Base-by-base conservation (phyloP, 2,888 invertebrate genomes). In the Griposia aprilina region DNA sequence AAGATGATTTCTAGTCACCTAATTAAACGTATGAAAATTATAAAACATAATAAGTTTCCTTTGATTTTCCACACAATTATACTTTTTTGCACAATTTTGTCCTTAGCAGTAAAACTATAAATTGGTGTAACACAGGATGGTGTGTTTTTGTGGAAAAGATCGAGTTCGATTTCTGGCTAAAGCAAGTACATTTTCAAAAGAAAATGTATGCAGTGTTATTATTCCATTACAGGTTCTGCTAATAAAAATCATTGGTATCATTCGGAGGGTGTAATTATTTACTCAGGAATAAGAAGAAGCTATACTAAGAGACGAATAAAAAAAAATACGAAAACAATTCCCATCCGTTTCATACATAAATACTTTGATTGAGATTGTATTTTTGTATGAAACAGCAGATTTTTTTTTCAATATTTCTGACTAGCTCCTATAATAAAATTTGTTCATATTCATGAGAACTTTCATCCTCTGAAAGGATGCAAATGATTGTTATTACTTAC, bases 201-300 rank as follows among this genome's bases (percentile, higher is more conserved):
- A 70, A 45, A 36, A 71, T 30, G 55, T 7, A 6, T 0, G 2
- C 15, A 26, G 2, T 17, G 5, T n/a, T 45, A 55, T n/a, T 72
- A 48, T 36, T 50, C 20, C 17, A 0, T 1, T 15, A 50, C 17
- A 60, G 5, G 6, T 26, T 71, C 41, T 55, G 17, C 2, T 17
- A 11, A 26, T 78, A 0, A 41, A 41, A 59, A 59, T 11, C 23
- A 68, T 77, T 17, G 4, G 23, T 48, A 68, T 78, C 23, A 4
- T 50, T 68, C 15, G 26, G 23, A 4, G 20, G 8, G 4, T 52
- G 55, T 55, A n/a, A n/a, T 11, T 78, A 36, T 45, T 11, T 30
- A 2, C 55, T 36, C 26, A 48, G 13, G 10, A 67, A 78, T 68
- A 68, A 20, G 15, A 79, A 59, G 23, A 78, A 68, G 30, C 30